Conservation (phyloP, 2,888 invertebrate species). For the Scrobipalpa atriplicella region DNA sequence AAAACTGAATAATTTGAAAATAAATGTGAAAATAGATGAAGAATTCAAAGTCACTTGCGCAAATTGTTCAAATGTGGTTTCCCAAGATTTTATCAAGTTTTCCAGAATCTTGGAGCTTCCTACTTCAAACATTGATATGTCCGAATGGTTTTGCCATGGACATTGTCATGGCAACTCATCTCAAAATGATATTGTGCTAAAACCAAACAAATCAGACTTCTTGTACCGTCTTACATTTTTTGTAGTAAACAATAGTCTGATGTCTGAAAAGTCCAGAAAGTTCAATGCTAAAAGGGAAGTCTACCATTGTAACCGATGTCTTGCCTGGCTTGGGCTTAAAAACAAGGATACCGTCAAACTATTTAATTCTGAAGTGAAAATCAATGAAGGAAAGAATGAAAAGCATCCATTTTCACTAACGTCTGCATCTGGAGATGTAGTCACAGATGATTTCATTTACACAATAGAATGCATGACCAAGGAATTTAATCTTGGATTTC, state of each 20-base stretch:
- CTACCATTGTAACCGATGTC: conserved; percentile 81
- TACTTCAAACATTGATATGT: conserved; percentile 81
- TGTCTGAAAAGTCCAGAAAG: conserved; percentile 70
- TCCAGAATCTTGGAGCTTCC: conserved; percentile 84
- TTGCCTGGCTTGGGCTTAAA: conserved; percentile 82
- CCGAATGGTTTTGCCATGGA: conserved; percentile 87
- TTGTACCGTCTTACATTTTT: conserved; percentile 83
- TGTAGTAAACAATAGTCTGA: conserved; percentile 65
- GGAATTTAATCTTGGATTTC: conserved; percentile 73
- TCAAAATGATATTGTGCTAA: conserved; percentile 51
- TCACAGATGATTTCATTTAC: conserved; percentile 78
- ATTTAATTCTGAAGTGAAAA: conserved; percentile 82
- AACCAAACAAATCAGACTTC: conserved; percentile 79
- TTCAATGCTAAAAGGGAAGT: conserved; percentile 72
- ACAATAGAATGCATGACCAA: conserved; percentile 77
- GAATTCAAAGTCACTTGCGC: conserved; percentile 64
- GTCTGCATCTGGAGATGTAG: conserved; percentile 47
- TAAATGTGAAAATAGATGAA: conserved; percentile 58
- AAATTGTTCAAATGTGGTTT: conserved; percentile 72
- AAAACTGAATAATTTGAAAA: conserved; percentile 51
- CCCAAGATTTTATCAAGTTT: conserved; percentile 76
- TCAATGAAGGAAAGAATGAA: conserved; percentile 54
- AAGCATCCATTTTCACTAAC: conserved; percentile 57
- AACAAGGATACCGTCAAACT: conserved; percentile 73
- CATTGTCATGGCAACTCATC: conserved; percentile 48